Conservation (phyloP, 2,113 vertebrate genomes). For the Rafetus swinhoei region DNA sequence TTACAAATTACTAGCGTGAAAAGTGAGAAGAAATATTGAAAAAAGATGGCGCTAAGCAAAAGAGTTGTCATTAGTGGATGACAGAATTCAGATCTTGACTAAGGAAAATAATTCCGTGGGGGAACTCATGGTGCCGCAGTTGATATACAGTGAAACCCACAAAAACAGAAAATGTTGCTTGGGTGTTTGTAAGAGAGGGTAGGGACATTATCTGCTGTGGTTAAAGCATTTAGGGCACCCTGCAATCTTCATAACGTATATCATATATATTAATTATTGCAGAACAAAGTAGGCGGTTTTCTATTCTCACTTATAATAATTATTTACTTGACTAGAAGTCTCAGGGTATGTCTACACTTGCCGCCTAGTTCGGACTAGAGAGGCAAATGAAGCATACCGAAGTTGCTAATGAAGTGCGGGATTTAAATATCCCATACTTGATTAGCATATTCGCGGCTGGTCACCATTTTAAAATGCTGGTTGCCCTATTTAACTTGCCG, state of each 20-base stretch:
- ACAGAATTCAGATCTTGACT: slow-evolving; percentile 52
- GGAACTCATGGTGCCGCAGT: slow-evolving; percentile 32
- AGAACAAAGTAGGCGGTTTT: background rate
- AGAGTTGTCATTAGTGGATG: slow-evolving; percentile 24
- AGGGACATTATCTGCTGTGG: slow-evolving; percentile 7
- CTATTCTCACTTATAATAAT: background rate
- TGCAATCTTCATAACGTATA: background rate
- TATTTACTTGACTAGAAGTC: rapidly evolving
- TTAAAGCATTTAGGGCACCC: background rate
- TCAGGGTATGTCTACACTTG: no score
- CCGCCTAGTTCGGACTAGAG: no score
- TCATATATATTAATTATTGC: slow-evolving; percentile 1
- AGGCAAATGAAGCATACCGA: no score
- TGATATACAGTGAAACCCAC: background rate
- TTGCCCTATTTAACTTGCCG: no score
- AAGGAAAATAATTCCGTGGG: slow-evolving; percentile 69
- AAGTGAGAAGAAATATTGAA: slow-evolving; percentile 14
- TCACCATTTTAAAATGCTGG: no score
- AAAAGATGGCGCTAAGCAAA: slow-evolving; percentile 17
- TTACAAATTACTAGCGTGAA: slow-evolving; percentile 39
- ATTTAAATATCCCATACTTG: no score
- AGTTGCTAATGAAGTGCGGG: no score
- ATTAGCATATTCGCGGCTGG: no score
- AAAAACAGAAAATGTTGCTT: no score
- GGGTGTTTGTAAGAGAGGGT: background rate